Conservation (phyloP, 2,113 vertebrate species). For the Clarias batrachus region DNA sequence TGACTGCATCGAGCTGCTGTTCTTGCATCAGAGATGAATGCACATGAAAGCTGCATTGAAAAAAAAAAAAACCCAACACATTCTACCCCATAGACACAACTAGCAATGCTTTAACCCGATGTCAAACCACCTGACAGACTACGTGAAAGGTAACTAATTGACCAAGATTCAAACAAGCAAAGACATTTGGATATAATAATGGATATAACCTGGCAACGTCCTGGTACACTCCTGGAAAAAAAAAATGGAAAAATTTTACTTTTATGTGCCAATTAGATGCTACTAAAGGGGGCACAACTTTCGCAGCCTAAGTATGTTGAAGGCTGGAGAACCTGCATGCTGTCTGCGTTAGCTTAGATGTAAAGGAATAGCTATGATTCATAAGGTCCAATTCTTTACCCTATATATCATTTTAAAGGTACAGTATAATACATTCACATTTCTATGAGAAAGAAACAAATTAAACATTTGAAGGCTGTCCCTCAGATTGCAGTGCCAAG, state of each 20-base stretch:
- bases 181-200: not conserved
- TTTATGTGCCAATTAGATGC: not conserved
- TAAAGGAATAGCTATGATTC: not conserved
- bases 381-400: not conserved
- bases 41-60: not conserved
- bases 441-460: not conserved
- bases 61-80: not conserved
- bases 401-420: not conserved
- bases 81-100: not conserved
- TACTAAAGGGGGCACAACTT: not conserved
- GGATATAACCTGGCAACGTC: not conserved
- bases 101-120: not conserved
- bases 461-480: not conserved
- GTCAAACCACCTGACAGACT: not conserved
- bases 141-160: not conserved
- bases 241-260: not conserved
- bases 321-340: not conserved
- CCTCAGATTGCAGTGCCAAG: not conserved
- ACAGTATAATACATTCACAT: not conserved
- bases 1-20: not conserved
- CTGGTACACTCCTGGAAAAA: not conserved
- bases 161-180: not conserved
- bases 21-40: not conserved
- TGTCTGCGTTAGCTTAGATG: not conserved
- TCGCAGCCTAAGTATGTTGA: not conserved